Evolutionary conservation across 2,797 vertebrate genomes (phyloP), one percentile per base, ranked within the genome.

Genomic region (Poeciliopsis paucimaculata): DNA sequence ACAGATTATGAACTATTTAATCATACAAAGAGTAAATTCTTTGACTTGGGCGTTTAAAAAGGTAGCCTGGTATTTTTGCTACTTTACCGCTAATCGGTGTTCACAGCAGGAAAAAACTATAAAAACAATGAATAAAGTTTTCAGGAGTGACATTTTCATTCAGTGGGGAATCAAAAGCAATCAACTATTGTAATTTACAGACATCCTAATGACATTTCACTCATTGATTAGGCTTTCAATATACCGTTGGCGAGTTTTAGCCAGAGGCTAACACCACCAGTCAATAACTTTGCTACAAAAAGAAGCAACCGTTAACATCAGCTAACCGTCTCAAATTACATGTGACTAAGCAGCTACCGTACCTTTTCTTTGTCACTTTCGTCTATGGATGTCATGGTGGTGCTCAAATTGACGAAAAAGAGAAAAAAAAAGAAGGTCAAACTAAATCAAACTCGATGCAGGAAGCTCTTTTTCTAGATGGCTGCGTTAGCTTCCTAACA

Each of bases 331-430:
- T 41, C 28, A 53, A 23, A 78, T 86, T 62, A 72, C 28, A 28
- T 2, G 23, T 4, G 26, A 49, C 26, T 31, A 41, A 3, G 13
- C 3, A 0, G 49, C 77, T 28, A 72, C 77, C 88, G 85, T 73
- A 96, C 96, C 94, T 96, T 96, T 80, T 96, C 95, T 75, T 94
- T 95, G 26, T 87, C 93, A 60, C 77, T 93, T 84, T 95, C 95
- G 76, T 94, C 93, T 75, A 94, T 81, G 41, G 95, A 94, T 87
- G 95, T 94, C 96, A 96, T 96, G 73, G 20, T 91, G 46, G 55
- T 11, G 12, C 2, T 73, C 5, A 76, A 81, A 76, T 78, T 41
- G 20, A 78, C 60, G 39, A 41, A 72, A 72, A 28, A 74, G 66
- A 23, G 15, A 36, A 10, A 77, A 43, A 84, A 47, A 82, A 34